A percentile compares a stretch with the other conserved stretches of the same genome.
These are phyloP conservation scores for Drosophila kanapiae DNA, from an alignment of 1,140 invertebrate genomes.

Conservation along the genomic window DNA sequence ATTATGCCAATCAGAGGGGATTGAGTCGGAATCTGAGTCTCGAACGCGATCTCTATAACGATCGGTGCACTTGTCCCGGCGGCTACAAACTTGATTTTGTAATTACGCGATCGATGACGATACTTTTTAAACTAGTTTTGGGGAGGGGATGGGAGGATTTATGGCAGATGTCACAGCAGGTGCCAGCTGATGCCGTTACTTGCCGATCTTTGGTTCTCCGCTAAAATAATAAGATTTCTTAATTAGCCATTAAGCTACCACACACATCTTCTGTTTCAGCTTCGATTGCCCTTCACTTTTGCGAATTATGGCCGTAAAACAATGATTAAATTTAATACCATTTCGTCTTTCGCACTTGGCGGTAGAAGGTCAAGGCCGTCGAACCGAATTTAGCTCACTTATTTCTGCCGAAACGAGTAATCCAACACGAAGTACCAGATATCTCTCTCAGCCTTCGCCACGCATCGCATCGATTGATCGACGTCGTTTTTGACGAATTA, in stretches of 20 bases:
- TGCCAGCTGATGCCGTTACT: not conserved
- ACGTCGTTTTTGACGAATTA: conserved; percentile 36
- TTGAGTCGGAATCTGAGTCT: conserved; percentile 1
- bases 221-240: conserved; percentile 19
- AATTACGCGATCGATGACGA: conserved; percentile 48
- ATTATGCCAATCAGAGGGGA: conserved; percentile 65
- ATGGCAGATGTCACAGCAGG: conserved; percentile 55
- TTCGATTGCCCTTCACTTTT: conserved; percentile 50
- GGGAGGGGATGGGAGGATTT: not conserved
- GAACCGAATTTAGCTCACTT: conserved; percentile 5
- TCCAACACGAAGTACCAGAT: conserved; percentile 22
- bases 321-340: conserved; percentile 49
- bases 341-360: conserved; percentile 39
- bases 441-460: not conserved
- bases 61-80: conserved; percentile 26
- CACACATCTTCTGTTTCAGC: conserved; percentile 17
- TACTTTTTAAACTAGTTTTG: conserved; percentile 54
- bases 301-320: conserved; percentile 33
- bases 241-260: conserved; percentile 23
- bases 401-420: conserved; percentile 24
- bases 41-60: not conserved
- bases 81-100: conserved; percentile 64
- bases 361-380: conserved; percentile 37
- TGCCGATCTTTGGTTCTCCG: not conserved
- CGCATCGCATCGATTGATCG: conserved; percentile 20